phyloP scores from a whole-genome alignment of 1,140 invertebrate genomes.

The Panagrolaimus sp. region DNA sequence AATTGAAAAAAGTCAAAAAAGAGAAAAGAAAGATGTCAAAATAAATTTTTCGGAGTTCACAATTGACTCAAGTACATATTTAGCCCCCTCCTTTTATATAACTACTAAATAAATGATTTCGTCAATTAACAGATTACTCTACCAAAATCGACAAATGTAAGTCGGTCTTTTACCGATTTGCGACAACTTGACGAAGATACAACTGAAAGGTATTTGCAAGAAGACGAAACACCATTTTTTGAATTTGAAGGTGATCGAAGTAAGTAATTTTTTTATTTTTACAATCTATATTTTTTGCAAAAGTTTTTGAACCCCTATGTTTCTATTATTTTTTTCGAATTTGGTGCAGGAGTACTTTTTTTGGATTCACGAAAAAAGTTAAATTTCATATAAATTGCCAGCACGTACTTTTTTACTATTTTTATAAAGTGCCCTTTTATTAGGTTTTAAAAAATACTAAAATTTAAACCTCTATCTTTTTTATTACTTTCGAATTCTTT shows the following conservation, averaged over 20 bases:
- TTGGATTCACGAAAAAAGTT: no score
- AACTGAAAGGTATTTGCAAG: neutral
- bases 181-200: neutral
- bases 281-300: neutral
- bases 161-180: neutral
- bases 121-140: conserved; percentile 12
- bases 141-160: neutral
- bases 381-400: no score
- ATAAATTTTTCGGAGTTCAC: no score
- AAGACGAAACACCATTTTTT: conserved; percentile 2
- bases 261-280: neutral
- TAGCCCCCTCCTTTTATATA: neutral
- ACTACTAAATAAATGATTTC: neutral
- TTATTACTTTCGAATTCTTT: no score
- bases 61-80: no score
- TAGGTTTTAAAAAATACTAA: no score
- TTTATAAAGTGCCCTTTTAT: no score
- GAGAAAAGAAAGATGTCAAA: no score
- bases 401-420: no score
- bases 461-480: no score
- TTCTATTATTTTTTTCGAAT: neutral
- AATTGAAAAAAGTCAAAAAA: no score
- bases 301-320: no score
- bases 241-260: neutral
- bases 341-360: neutral